A percentile compares a stretch with the other conserved stretches of the same genome.
Evolutionary conservation across 2,797 vertebrate species (phyloP).

Genomic region (Rhynchotus rufescens): DNA sequence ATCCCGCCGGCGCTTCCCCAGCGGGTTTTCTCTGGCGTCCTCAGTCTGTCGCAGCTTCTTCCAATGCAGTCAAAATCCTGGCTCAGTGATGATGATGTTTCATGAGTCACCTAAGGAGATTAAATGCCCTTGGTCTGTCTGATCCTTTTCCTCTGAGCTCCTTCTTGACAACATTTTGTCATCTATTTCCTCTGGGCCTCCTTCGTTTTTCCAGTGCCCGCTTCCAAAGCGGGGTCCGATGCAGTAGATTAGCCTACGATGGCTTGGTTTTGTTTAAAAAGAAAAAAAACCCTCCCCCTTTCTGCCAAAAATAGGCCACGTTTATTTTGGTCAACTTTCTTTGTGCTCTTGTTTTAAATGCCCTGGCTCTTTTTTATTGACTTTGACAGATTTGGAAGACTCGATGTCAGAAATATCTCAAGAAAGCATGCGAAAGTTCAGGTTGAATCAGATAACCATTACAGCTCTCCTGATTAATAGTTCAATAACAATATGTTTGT

Average conservation of each 20-base stretch:
- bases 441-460: constrained; percentile 14
- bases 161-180: neutral
- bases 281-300: neutral
- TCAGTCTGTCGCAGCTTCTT: neutral
- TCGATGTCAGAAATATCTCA: constrained; percentile 45
- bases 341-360: neutral
- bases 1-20: neutral
- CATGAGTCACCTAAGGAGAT: neutral
- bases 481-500: constrained; percentile 38
- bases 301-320: neutral
- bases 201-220: neutral
- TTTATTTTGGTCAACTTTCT: constrained; percentile 19
- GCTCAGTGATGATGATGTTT: neutral
- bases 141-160: neutral
- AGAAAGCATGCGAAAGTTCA: constrained; percentile 58
- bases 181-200: neutral
- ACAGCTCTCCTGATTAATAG: neutral
- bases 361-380: neutral
- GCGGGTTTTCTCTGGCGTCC: neutral
- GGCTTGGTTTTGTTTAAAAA: neutral
- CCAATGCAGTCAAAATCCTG: neutral
- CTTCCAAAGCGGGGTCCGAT: neutral
- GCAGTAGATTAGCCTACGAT: neutral
- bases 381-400: constrained; percentile 50
- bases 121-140: neutral